Conservation (phyloP, 2,888 invertebrate genomes). For the Thymelicus acteon region DNA sequence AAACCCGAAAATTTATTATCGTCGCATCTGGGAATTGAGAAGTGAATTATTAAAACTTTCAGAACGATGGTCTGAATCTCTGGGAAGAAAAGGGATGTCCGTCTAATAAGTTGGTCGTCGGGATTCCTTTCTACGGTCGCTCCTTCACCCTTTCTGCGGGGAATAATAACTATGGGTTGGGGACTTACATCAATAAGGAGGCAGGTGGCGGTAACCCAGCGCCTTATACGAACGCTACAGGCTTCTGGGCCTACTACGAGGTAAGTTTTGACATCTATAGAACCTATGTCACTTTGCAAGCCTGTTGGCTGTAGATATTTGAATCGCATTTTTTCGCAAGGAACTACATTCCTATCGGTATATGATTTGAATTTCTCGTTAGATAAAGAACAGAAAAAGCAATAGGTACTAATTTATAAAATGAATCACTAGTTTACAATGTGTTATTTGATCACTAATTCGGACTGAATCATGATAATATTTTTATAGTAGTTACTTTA, state of each 20-base stretch:
- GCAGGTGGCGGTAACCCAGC: conserved; percentile 94
- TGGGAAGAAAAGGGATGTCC: conserved; percentile 97
- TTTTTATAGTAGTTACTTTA: no score
- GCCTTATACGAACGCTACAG: conserved; percentile 93
- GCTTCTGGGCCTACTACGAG: conserved; percentile 95
- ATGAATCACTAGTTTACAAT: no score
- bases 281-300: conserved; percentile 6
- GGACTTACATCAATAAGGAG: conserved; percentile 95
- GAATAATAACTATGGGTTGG: conserved; percentile 92
- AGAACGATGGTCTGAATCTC: conserved; percentile 94
- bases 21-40: conserved; percentile 14
- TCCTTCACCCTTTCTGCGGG: conserved; percentile 92
- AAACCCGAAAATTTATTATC: conserved; percentile 17
- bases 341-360: not conserved
- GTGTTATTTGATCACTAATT: no score
- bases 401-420: no score
- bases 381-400: no score
- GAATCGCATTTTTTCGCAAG: not conserved
- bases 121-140: conserved; percentile 95
- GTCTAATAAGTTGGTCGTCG: conserved; percentile 93
- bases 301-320: not conserved
- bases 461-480: no score
- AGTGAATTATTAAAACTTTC: conserved; percentile 47
- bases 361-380: not conserved
- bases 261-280: conserved; percentile 63